These are phyloP conservation scores for Columba livia DNA, from an alignment of 2,113 vertebrate species.

Conservation along the genomic window DNA sequence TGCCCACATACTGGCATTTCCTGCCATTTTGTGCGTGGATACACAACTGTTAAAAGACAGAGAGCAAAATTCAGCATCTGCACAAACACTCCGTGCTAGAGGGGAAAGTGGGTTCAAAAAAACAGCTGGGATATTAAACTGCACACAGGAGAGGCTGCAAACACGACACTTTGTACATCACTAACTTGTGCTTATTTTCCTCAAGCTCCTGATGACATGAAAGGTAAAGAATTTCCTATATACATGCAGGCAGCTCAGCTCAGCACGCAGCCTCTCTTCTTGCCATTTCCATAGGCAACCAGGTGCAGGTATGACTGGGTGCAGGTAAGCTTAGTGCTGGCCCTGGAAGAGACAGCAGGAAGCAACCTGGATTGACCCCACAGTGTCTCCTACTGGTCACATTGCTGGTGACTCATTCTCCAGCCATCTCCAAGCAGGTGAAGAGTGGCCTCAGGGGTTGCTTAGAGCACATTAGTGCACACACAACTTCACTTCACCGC, in stretches of 20 bases:
- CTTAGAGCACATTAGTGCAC: neutral
- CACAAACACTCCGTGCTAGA: neutral
- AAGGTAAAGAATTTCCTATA: neutral
- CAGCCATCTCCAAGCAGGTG: neutral
- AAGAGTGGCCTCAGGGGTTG: neutral
- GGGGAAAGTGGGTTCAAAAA: neutral
- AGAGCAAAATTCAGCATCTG: neutral
- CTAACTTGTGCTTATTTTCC: neutral
- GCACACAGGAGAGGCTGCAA: neutral
- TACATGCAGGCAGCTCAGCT: neutral
- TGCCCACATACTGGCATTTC: slow-evolving; percentile 89
- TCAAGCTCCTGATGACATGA: neutral
- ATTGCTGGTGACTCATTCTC: neutral
- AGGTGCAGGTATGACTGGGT: fast-evolving
- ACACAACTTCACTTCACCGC: neutral
- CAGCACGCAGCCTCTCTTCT: neutral
- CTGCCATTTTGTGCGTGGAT: slow-evolving; percentile 86
- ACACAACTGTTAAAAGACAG: slow-evolving; percentile 82
- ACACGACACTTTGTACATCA: neutral
- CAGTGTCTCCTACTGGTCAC: neutral
- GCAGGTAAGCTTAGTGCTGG: neutral
- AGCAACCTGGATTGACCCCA: neutral
- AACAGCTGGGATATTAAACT: neutral
- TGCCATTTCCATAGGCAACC: neutral
- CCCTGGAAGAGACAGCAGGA: neutral